Evolutionary conservation across 1,140 invertebrate species (phyloP), one percentile per base, ranked within the genome.

Genomic region (Hesperophylax magnus): DNA sequence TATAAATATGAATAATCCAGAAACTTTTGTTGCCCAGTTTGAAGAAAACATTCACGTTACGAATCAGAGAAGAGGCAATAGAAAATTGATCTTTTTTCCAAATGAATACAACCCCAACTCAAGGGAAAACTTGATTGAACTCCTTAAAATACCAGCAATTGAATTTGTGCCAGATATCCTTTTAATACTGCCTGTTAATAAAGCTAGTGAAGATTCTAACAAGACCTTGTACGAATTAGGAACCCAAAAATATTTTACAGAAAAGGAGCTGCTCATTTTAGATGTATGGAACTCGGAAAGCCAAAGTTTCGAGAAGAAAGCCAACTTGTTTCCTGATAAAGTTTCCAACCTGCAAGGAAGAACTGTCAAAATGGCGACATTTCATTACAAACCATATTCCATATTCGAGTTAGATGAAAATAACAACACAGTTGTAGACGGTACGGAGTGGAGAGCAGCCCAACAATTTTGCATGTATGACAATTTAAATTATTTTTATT

Each of bases 361-460:
- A 76, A 34, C 56, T 24, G 22, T 86, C 0, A 84, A 71, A 53
- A 63, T 84, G 24, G 85, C 85, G 11, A 84, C 84, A 11, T 86
- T 86, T 58, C 84, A 71, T 63, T 86, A 86, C 74, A 84, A 83
- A 58, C 85, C 85, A 15, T 86, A 86, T 84, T 74, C 85, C 0
- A 80, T 86, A 47, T 77, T 85, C 52, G 74, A 85, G 78, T 31
- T 81, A 15, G 79, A 81, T 58, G 74, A 80, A 81, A 82, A 81
- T 71, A 39, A 76, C 67, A 54, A 60, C 8, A 74, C 82, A 20
- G 78, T 58, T 34, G 24, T 85, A n/a, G 86, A 88, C 80, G 90
- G 90, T 3, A 89, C 89, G 9, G 89, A 91, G 85, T 86, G 87
- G 80, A 84, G 84, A 78, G 75, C 87, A 8, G 85, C 84, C 6